phyloP scores from a whole-genome alignment of 2,888 invertebrate genomes.

The Lithophane semibrunnea region DNA sequence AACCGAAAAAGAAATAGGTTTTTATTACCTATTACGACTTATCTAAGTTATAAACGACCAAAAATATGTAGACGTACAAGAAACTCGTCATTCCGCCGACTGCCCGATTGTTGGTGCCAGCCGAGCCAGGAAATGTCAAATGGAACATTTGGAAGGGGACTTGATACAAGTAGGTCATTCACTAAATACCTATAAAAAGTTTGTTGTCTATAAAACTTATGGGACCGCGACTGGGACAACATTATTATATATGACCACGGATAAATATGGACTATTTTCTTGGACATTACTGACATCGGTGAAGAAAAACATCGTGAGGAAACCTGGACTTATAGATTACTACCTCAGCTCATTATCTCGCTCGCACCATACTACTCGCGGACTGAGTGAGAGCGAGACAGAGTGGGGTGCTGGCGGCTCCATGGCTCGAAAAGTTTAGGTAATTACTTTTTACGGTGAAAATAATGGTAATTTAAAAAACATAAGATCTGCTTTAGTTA shows the following conservation, averaged over 20 bases:
- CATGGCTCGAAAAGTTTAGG: too few species aligned
- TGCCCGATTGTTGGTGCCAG: constrained; percentile 22
- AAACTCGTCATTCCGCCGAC: constrained; percentile 6
- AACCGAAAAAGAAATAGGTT: not conserved
- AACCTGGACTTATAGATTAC: not conserved
- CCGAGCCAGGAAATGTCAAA: constrained; percentile 49
- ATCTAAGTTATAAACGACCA: not conserved
- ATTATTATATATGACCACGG: not conserved
- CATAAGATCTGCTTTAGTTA: too few species aligned
- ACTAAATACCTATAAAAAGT: constrained; percentile 32
- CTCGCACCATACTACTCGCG: too few species aligned
- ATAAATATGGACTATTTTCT: not conserved
- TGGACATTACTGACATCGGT: not conserved
- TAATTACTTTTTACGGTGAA: too few species aligned
- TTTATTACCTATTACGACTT: not conserved
- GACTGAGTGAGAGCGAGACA: too few species aligned
- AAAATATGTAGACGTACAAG: not conserved
- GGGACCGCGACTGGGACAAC: not conserved
- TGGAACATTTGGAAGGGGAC: constrained; percentile 27
- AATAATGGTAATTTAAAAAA: too few species aligned
- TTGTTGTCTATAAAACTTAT: constrained; percentile 5
- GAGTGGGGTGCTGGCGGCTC: too few species aligned
- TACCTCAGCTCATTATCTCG: too few species aligned
- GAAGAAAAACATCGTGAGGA: not conserved
- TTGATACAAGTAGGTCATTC: constrained; percentile 42